Conservation (phyloP, 2,888 invertebrate genomes). For the Prosapia bicincta region DNA sequence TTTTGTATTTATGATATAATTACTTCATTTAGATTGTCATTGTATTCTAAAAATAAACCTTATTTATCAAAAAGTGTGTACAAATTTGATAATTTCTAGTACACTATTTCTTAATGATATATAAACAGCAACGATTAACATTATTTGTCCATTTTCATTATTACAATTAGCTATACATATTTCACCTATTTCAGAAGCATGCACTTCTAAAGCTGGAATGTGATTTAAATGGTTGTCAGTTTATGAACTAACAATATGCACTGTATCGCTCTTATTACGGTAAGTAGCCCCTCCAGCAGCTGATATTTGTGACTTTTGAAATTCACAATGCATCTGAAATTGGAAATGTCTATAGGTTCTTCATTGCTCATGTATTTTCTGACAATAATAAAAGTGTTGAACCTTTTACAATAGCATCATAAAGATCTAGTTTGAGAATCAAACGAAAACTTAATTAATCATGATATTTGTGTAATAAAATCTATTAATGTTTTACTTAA, state of each 20-base stretch:
- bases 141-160: background rate
- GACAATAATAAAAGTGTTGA: background rate
- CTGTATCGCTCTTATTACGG: background rate
- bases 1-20: too few relatives aligned
- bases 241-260: background rate
- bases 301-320: background rate
- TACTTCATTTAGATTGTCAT: too few relatives aligned
- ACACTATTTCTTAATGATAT: background rate
- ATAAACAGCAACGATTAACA: background rate
- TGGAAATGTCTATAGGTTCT: background rate
- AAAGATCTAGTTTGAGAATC: background rate
- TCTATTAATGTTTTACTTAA: background rate
- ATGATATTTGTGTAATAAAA: background rate
- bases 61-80: too few relatives aligned
- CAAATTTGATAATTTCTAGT: too few relatives aligned
- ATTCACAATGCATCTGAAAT: background rate
- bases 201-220: background rate
- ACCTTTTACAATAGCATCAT: background rate
- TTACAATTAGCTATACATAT: background rate
- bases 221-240: background rate
- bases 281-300: background rate
- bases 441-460: background rate
- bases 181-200: background rate
- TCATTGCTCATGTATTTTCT: background rate
- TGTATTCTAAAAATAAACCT: too few relatives aligned